Evolutionary conservation across 2,113 vertebrate genomes (phyloP).

Genomic region (Polypterus bichir): DNA sequence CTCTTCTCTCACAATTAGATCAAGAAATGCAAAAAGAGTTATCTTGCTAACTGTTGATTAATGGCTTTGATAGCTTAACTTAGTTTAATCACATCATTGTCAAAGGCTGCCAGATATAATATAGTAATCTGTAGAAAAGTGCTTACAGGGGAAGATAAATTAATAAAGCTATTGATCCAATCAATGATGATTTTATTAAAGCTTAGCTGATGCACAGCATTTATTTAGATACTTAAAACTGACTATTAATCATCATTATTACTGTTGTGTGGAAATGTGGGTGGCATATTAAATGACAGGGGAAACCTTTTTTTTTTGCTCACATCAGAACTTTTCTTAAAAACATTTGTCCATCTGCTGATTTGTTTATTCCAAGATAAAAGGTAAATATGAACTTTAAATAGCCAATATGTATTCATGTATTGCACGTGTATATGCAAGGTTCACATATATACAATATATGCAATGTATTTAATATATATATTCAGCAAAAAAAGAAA

Average conservation of each 20-base stretch:
- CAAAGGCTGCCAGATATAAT: conserved; percentile 12
- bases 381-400: too few species aligned
- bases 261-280: neutral
- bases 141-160: conserved; percentile 10
- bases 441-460: too few species aligned
- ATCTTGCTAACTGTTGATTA: neutral
- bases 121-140: conserved; percentile 2
- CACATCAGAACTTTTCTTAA: too few species aligned
- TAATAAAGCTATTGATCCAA: conserved; percentile 13
- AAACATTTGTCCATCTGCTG: too few species aligned
- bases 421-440: too few species aligned
- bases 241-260: conserved; percentile 13
- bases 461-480: too few species aligned
- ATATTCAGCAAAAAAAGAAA: too few species aligned
- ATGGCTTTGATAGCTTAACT: neutral
- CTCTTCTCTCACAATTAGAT: neutral
- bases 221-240: conserved; percentile 16
- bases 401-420: too few species aligned
- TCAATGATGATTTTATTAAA: conserved; percentile 14
- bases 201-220: neutral
- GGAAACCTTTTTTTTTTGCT: too few species aligned
- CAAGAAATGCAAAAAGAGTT: neutral
- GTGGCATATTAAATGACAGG: neutral
- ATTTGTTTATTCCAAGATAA: too few species aligned
- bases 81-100: conserved; percentile 12